Conservation (phyloP, 2,797 vertebrate species). For the Hoplostethus mediterraneus region DNA sequence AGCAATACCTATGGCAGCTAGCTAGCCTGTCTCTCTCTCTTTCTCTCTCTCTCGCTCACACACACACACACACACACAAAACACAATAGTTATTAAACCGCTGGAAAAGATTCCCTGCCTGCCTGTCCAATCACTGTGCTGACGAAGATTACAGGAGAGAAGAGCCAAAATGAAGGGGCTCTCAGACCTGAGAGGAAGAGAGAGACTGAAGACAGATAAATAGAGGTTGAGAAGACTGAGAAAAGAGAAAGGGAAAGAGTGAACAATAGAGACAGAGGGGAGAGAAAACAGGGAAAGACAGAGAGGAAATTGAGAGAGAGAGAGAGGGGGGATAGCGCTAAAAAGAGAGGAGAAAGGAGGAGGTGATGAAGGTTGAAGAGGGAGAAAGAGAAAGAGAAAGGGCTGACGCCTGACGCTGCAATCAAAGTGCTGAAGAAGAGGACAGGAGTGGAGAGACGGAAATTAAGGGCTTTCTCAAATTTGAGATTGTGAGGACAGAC, state of each 20-base stretch:
- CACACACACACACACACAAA: too few species aligned
- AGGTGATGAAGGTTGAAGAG: too few species aligned
- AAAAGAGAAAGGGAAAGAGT: background rate
- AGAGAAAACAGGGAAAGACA: background rate
- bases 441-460: background rate
- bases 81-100: background rate
- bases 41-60: too few species aligned
- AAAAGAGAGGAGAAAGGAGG: background rate
- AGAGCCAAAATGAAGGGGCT: background rate
- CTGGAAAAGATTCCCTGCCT: conserved; percentile 2
- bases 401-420: background rate
- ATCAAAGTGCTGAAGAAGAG: conserved; percentile 6
- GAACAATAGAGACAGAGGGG: background rate
- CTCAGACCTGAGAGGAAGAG: background rate
- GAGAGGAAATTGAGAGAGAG: background rate
- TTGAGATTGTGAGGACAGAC: conserved; percentile 5
- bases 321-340: background rate
- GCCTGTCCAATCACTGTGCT: conserved; percentile 4
- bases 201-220: too few species aligned
- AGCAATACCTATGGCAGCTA: too few species aligned
- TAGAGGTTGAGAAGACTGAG: too few species aligned
- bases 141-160: background rate
- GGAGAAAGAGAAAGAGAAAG: too few species aligned
- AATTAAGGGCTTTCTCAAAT: conserved; percentile 18
- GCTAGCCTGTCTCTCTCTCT: too few species aligned